A percentile compares a stretch with the other conserved stretches of the same genome.
Conservation (phyloP, 2,113 vertebrate species). For the Mesocricetus auratus region DNA sequence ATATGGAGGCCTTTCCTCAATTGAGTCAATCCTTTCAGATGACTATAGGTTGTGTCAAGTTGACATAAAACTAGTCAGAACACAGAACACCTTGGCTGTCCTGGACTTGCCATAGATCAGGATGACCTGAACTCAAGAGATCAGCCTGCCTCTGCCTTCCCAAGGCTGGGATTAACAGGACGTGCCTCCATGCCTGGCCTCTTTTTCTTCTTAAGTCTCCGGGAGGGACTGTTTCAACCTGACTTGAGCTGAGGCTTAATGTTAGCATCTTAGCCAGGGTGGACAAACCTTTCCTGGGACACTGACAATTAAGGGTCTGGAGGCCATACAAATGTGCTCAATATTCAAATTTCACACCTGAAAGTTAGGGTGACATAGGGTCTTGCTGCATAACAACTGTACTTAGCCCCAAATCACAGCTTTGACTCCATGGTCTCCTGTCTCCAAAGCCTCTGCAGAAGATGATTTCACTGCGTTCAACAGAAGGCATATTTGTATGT, state of each 20-base stretch:
- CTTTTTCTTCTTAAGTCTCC: neutral
- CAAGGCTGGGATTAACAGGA: neutral
- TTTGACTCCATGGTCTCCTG: constrained; percentile 33
- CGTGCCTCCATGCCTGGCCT: neutral
- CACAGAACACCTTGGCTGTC: neutral
- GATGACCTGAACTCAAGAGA: neutral
- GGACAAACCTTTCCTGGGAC: neutral
- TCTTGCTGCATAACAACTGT: neutral
- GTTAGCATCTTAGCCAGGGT: too few relatives aligned
- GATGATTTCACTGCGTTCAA: constrained; percentile 66
- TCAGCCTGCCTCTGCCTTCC: neutral
- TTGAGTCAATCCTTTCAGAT: too few relatives aligned
- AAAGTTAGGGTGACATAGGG: neutral
- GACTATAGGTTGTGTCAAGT: neutral
- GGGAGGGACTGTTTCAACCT: neutral
- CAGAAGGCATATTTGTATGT: constrained; percentile 83
- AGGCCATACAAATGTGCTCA: neutral
- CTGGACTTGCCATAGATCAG: neutral
- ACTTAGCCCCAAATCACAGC: neutral
- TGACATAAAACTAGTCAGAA: neutral
- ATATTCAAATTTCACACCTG: neutral
- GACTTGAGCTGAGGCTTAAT: neutral
- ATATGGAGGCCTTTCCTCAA: neutral
- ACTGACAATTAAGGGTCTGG: neutral
- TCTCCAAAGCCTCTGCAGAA: constrained; percentile 45